Conservation (phyloP, 2,797 vertebrate species). For the Amblyraja radiata region DNA sequence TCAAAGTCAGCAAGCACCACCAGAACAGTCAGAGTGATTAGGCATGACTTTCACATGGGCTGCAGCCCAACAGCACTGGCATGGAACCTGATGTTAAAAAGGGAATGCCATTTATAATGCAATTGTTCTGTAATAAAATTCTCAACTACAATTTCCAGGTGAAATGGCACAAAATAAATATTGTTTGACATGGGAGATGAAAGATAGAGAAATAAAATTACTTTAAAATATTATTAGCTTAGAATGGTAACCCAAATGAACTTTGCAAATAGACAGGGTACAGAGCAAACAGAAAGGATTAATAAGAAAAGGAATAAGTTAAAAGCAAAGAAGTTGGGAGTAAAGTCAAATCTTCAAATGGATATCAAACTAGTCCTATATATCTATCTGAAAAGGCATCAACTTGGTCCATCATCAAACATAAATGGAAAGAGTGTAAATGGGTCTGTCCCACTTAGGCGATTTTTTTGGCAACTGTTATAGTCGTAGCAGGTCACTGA, state of each 20-base stretch:
- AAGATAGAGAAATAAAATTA: neutral
- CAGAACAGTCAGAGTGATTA: conserved; percentile 21
- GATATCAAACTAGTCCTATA: neutral
- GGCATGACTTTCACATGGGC: neutral
- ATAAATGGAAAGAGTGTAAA: neutral
- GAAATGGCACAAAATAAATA: neutral
- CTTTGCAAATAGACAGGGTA: neutral
- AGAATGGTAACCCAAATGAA: neutral
- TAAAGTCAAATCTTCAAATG: neutral
- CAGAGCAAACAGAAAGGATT: neutral
- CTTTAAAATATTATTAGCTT: neutral
- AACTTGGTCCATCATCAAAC: neutral
- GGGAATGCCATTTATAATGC: neutral
- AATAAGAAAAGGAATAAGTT: neutral
- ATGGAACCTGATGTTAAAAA: neutral
- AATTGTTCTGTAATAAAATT: neutral
- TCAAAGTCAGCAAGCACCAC: neutral
- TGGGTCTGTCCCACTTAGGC: no score
- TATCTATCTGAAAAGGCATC: neutral
- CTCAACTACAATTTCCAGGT: neutral
- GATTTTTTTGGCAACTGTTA: no score
- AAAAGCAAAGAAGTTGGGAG: neutral
- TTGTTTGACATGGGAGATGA: neutral
- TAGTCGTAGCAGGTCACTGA: no score
- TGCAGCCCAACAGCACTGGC: neutral